A percentile compares a stretch with the other conserved stretches of the same genome.
These are phyloP conservation scores for Ophion costatus DNA, from an alignment of 2,888 invertebrate genomes.

Conservation along the genomic window DNA sequence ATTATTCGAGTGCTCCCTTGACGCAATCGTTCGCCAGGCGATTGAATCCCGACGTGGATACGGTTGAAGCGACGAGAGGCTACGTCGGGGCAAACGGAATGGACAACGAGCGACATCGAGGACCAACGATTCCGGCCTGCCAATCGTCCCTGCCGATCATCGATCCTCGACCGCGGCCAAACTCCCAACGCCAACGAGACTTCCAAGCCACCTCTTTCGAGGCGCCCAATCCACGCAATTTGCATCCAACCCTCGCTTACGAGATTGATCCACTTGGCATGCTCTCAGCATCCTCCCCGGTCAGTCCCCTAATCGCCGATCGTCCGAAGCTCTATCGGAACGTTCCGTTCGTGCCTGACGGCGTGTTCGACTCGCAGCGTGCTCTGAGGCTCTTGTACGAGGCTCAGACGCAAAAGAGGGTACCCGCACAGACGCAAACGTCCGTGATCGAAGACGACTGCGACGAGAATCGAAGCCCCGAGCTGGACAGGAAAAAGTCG, in stretches of 20 bases:
- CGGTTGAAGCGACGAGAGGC: conserved; percentile 25
- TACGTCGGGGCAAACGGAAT: conserved; percentile 41
- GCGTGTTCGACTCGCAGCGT: conserved; percentile 65
- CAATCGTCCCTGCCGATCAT: conserved; percentile 50
- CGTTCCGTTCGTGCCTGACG: conserved; percentile 72
- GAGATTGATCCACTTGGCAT: conserved; percentile 72
- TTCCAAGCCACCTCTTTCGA: conserved; percentile 82
- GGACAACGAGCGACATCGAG: conserved; percentile 66
- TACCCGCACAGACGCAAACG: conserved; percentile 78
- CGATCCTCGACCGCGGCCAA: conserved; percentile 47
- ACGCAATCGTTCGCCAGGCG: conserved; percentile 60
- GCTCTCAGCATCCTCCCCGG: conserved; percentile 62
- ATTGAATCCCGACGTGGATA: conserved; percentile 55
- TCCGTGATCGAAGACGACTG: conserved; percentile 73
- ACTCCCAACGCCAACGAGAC: conserved; percentile 69
- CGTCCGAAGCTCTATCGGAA: conserved; percentile 74
- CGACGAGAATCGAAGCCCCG: conserved; percentile 63
- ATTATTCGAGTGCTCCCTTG: conserved; percentile 60
- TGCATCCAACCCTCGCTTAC: conserved; percentile 74
- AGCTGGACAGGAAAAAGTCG: conserved; percentile 33
- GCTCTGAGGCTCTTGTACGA: conserved; percentile 71
- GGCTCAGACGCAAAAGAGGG: conserved; percentile 68
- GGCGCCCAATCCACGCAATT: conserved; percentile 78
- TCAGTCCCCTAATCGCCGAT: conserved; percentile 67
- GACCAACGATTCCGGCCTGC: conserved; percentile 68